Conservation (phyloP, 2,888 invertebrate genomes). For the Athripsodes cinereus region DNA sequence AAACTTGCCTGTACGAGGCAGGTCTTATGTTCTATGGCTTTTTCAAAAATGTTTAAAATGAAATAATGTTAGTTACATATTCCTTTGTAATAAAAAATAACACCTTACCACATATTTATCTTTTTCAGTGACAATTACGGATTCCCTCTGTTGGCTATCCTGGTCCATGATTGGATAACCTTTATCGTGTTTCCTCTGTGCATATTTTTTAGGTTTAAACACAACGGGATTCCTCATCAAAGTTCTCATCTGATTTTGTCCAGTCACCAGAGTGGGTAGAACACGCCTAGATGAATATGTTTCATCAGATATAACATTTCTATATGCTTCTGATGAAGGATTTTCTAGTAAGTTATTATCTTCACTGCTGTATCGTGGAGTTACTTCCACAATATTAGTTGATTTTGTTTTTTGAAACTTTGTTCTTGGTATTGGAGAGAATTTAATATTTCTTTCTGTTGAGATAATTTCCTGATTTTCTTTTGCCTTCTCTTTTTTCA, state of each 20-base stretch:
- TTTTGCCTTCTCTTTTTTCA: conserved; percentile 21
- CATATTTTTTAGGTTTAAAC: neutral
- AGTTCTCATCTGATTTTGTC: neutral
- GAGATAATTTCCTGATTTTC: conserved; percentile 12
- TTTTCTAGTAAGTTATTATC: conserved; percentile 1
- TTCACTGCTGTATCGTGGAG: conserved; percentile 2
- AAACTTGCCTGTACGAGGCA: no score
- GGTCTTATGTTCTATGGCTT: no score
- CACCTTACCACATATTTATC: neutral
- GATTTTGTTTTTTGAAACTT: conserved; percentile 18
- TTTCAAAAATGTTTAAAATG: no score
- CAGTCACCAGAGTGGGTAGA: neutral
- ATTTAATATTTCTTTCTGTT: conserved; percentile 20
- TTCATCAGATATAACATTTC: neutral
- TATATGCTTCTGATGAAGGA: conserved; percentile 4
- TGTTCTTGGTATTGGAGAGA: conserved; percentile 7
- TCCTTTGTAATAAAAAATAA: no score
- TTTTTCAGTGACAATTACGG: neutral
- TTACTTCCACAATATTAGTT: conserved; percentile 14
- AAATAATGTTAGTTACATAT: no score
- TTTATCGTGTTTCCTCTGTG: neutral
- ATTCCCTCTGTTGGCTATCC: neutral
- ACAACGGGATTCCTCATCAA: neutral
- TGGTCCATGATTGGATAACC: neutral
- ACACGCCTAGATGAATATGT: neutral